Evolutionary conservation across 2,888 invertebrate genomes (phyloP), one percentile per base, ranked within the genome.

Genomic region (Clunio marinus): DNA sequence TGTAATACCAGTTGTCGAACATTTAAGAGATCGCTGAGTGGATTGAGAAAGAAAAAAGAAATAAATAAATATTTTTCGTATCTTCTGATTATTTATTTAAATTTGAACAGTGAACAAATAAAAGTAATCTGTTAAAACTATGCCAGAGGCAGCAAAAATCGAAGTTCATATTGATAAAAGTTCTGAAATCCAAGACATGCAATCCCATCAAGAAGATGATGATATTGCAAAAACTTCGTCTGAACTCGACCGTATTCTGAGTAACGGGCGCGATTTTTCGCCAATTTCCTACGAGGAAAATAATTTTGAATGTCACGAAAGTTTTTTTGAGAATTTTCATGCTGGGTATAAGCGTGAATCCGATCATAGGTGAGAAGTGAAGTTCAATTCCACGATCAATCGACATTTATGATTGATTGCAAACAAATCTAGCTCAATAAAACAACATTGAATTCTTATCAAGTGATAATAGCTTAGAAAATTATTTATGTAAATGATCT

Each of bases 311-410:
- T 4, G 20, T 2, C 17, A 22, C 17, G 20, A 51, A 17, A 22
- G 4, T 3, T 7, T 51, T 51, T 22, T 22, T 22, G 51, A 51
- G 17, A 51, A 51, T 51, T 51, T 51, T 8, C 51, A 51, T 8
- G 4, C 51, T 8, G 51, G 51, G 7, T 51, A 51, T 13, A 51
- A 51, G n/a, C 51, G 51, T 3, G 51, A 51, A 8, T 51, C 51
- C 8, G 51, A 51, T 7, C 51, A 51, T 22, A 51, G 51, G 51
- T 51, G 51, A 51, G 22, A n/a, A n/a, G n/a, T n/a, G n/a, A n/a
- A n/a, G n/a, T n/a, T n/a, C n/a, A n/a, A n/a, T n/a, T n/a, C n/a
- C n/a, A n/a, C n/a, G n/a, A n/a, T n/a, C n/a, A n/a, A n/a, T n/a
- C n/a, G n/a, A n/a, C n/a, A n/a, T n/a, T n/a, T n/a, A n/a, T n/a